Evolutionary conservation across 2,797 vertebrate genomes (phyloP).

Genomic region (Amniataba percoides): DNA sequence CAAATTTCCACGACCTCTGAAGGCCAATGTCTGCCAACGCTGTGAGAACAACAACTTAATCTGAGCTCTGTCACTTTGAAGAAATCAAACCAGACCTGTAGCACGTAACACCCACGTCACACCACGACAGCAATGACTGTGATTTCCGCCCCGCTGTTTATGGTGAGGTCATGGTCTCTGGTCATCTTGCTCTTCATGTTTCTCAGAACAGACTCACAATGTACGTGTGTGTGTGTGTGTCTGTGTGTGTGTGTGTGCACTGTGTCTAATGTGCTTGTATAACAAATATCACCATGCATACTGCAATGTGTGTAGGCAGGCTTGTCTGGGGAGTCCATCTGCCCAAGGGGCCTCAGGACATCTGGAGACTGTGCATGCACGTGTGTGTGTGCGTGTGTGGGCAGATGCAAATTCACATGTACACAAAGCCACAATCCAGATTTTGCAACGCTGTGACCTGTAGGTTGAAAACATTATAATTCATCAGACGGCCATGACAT

Average conservation of each 20-base stretch:
- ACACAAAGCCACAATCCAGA: conserved; percentile 10
- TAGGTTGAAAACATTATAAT: neutral
- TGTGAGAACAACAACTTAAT: conserved; percentile 40
- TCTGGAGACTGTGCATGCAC: conserved; percentile 32
- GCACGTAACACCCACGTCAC: conserved; percentile 33
- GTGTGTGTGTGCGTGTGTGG: conserved; percentile 11
- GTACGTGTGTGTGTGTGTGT: neutral
- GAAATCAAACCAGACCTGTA: conserved; percentile 32
- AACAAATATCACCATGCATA: conserved; percentile 34
- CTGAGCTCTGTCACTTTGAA: conserved; percentile 43
- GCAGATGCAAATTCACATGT: neutral
- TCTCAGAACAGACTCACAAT: conserved; percentile 7
- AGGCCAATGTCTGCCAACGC: neutral
- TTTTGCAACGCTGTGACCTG: neutral
- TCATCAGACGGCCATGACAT: neutral
- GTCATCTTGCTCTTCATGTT: conserved; percentile 20
- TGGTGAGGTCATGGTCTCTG: conserved; percentile 26
- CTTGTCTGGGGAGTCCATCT: conserved; percentile 56
- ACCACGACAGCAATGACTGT: conserved; percentile 17
- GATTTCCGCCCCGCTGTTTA: neutral
- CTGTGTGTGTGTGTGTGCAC: neutral
- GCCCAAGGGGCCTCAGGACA: conserved; percentile 39
- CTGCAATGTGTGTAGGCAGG: conserved; percentile 34
- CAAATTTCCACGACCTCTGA: conserved; percentile 24
- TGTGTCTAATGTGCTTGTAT: conserved; percentile 29